Percentiles rank a stretch among this genome's conserved stretches.
Evolutionary conservation across 23 tunicate species (phyloP).

Genomic region (Halocynthia aurantium): DNA sequence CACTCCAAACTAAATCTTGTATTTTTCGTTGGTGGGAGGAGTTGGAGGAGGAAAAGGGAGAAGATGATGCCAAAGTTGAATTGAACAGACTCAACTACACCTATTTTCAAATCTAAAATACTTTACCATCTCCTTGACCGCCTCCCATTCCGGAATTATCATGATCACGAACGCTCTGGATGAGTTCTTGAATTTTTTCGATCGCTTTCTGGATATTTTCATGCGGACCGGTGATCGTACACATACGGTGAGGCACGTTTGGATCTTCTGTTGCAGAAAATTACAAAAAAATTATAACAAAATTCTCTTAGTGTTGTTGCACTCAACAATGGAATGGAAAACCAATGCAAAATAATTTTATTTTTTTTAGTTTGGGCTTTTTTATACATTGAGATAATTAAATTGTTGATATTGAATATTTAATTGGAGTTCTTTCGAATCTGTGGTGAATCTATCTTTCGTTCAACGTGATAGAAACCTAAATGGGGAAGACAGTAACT

Average conservation of each 20-base stretch:
- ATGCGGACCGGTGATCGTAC: conserved; percentile 77
- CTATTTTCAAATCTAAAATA: too few relatives aligned
- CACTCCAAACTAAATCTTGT: too few relatives aligned
- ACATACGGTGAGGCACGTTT: conserved; percentile 68
- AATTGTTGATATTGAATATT: too few relatives aligned
- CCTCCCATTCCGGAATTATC: conserved; percentile 27
- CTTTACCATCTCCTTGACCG: background rate
- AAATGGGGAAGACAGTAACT: background rate
- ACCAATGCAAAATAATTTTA: too few relatives aligned
- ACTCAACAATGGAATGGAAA: background rate
- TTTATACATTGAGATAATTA: too few relatives aligned
- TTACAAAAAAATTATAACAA: too few relatives aligned
- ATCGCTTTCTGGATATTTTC: conserved; percentile 87
- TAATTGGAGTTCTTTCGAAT: too few relatives aligned
- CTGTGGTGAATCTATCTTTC: background rate
- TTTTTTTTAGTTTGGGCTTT: too few relatives aligned
- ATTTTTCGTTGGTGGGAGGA: too few relatives aligned
- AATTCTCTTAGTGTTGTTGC: background rate
- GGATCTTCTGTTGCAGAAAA: conserved; percentile 71
- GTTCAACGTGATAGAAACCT: background rate
- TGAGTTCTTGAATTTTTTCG: conserved; percentile 60
- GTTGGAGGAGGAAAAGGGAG: too few relatives aligned
- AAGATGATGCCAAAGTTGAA: too few relatives aligned
- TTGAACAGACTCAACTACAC: too few relatives aligned
- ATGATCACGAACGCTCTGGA: conserved; percentile 84